phyloP scores from a whole-genome alignment of 1,140 invertebrate genomes.

The Stegodyphus mimosarum region DNA sequence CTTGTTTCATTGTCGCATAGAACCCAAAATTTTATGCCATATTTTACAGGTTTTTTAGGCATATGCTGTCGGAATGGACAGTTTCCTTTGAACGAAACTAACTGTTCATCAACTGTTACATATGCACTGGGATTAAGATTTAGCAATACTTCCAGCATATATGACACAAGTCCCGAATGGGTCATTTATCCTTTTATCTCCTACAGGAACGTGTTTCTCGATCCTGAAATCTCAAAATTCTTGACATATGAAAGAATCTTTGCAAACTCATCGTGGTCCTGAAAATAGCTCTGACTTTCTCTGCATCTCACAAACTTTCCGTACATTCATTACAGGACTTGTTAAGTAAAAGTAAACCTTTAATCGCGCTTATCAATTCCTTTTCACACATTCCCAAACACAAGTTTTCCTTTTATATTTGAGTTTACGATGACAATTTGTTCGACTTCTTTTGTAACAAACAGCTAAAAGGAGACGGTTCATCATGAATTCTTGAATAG shows the following conservation, averaged over 20 bases:
- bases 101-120: not conserved
- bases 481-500: constrained; percentile 8
- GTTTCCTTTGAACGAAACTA: constrained; percentile 5
- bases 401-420: constrained; percentile 6
- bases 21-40: not conserved
- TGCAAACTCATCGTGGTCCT: constrained; percentile 1
- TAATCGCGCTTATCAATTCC: not conserved
- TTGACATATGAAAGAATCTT: constrained; percentile 7
- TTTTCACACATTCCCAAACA: not conserved
- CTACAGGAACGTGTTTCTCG: constrained; percentile 2
- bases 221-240: constrained; percentile 1
- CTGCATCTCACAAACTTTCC: too few relatives aligned
- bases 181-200: too few relatives aligned
- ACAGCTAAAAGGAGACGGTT: constrained; percentile 1
- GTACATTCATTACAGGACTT: not conserved
- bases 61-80: not conserved
- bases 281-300: constrained; percentile 4
- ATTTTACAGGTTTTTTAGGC: not conserved
- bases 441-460: not conserved
- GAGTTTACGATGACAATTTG: not conserved
- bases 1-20: constrained; percentile 16
- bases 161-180: not conserved
- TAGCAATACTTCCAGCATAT: not conserved
- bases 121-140: not conserved
- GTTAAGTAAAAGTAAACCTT: too few relatives aligned